phyloP scores from a whole-genome alignment of 37 sponge, comb jelly and placozoan genomes.

The Oscarella lobularis region DNA sequence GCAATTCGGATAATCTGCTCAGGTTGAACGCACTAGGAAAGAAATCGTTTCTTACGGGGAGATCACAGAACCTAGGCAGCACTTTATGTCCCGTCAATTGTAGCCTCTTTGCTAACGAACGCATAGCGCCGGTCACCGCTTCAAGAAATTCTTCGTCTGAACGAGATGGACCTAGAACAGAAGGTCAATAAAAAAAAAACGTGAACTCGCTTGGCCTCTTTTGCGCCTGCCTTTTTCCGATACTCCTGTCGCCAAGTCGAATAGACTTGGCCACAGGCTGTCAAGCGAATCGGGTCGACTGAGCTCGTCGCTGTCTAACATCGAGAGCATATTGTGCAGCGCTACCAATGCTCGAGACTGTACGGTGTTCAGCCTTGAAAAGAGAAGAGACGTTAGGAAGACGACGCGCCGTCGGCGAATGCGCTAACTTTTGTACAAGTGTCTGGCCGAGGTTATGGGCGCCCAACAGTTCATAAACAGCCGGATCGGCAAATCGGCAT shows the following conservation, averaged over 20 bases:
- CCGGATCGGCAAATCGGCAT: not conserved
- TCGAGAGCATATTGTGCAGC: not conserved
- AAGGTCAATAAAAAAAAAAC: too few species aligned
- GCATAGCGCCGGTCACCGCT: not conserved
- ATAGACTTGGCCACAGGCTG: too few species aligned
- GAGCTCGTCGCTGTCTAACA: not conserved
- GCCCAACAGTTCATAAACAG: not conserved
- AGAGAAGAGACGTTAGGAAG: not conserved
- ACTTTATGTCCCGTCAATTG: not conserved
- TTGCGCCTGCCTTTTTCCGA: too few species aligned
- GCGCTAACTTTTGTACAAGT: not conserved
- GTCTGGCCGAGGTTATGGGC: not conserved
- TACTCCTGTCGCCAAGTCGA: too few species aligned
- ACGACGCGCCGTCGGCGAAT: not conserved
- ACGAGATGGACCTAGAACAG: too few species aligned
- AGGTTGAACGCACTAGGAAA: not conserved
- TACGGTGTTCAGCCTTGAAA: not conserved
- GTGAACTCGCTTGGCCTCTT: too few species aligned
- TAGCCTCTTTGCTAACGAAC: not conserved
- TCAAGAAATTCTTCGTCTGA: constrained; percentile 3
- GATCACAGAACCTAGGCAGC: not conserved
- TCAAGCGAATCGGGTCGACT: too few species aligned
- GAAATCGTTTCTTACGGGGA: not conserved
- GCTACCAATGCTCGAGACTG: constrained; percentile 1
- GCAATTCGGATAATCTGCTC: not conserved